A percentile compares a stretch with the other conserved stretches of the same genome.
phyloP scores from a whole-genome alignment of 2,888 invertebrate genomes.

The Tyria jacobaeae region DNA sequence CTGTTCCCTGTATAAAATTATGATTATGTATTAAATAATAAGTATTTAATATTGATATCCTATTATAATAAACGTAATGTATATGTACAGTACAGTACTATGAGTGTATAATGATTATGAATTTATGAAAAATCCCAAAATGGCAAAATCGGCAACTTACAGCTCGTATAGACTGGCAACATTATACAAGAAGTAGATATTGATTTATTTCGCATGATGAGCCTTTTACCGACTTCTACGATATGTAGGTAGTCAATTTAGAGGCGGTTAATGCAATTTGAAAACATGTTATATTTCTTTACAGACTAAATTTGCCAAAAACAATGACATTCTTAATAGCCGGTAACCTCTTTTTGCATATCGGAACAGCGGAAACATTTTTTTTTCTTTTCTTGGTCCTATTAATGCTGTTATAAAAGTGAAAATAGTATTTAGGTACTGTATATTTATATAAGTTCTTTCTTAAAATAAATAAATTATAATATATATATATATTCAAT shows the following conservation, averaged over 20 bases:
- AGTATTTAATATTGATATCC: no score
- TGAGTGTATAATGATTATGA: no score
- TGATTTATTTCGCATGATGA: not conserved
- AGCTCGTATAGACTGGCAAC: not conserved
- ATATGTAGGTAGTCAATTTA: not conserved
- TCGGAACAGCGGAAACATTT: not conserved
- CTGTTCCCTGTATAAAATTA: no score
- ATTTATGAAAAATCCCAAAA: not conserved
- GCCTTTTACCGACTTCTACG: not conserved
- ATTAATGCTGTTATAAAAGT: not conserved
- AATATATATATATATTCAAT: no score
- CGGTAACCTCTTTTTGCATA: not conserved
- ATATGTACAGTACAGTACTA: no score
- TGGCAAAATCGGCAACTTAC: not conserved
- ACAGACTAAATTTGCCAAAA: not conserved
- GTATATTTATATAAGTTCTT: no score
- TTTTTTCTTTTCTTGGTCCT: not conserved
- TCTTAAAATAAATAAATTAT: no score
- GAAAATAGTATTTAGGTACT: no score
- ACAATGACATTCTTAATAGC: not conserved
- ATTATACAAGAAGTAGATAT: constrained; percentile 3
- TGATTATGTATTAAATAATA: no score
- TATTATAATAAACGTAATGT: no score
- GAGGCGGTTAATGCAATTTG: not conserved
- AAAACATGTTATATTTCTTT: not conserved